Percentiles rank a stretch among this genome's conserved stretches.
Conservation (phyloP, 2,113 vertebrate genomes). For the Lynx canadensis region DNA sequence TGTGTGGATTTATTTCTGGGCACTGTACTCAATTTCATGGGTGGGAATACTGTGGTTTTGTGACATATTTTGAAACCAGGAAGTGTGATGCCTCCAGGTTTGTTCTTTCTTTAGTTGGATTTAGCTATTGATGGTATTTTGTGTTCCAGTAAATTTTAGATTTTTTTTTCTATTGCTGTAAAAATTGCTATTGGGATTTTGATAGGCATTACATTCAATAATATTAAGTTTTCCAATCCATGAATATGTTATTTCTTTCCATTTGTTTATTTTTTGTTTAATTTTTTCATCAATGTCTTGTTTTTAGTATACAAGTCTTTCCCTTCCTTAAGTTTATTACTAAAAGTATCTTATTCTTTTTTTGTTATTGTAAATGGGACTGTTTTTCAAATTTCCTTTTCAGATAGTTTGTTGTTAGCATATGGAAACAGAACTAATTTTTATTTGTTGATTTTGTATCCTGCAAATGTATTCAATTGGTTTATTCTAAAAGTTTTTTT, state of each 20-base stretch:
- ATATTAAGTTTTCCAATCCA: background rate
- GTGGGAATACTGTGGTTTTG: background rate
- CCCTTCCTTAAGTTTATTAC: background rate
- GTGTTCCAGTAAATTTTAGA: background rate
- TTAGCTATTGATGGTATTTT: background rate
- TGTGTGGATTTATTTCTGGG: background rate
- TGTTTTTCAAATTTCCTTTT: slow-evolving; percentile 23
- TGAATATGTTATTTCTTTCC: background rate
- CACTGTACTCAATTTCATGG: background rate
- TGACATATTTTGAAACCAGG: background rate
- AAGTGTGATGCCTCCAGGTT: background rate
- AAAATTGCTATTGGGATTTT: background rate
- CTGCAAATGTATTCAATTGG: background rate
- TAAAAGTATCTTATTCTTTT: background rate
- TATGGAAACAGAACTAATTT: background rate
- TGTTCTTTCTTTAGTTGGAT: background rate
- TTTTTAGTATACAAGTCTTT: background rate
- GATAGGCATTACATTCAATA: background rate
- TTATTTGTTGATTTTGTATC: background rate
- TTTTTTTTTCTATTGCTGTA: background rate
- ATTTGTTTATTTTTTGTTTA: background rate
- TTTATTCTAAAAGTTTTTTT: background rate
- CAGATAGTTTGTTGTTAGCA: background rate
- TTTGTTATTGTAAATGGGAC: background rate
- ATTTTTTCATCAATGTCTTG: background rate